phyloP scores from a whole-genome alignment of 1,140 invertebrate genomes.

The Drosophila elegans region DNA sequence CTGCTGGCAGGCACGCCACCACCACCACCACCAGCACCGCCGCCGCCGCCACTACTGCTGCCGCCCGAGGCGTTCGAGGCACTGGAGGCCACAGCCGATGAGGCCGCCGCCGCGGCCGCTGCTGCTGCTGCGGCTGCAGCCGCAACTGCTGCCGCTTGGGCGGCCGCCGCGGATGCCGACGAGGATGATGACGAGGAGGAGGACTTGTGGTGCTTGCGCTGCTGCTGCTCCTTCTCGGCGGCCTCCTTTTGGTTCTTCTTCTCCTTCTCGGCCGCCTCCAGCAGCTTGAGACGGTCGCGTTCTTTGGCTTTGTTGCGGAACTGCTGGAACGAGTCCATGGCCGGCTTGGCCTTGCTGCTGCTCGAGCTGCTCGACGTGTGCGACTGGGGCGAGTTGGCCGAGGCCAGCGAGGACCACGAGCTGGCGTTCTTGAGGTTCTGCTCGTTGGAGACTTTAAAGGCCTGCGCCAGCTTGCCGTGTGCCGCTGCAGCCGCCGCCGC shows the following conservation, averaged over 20 bases:
- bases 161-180: slow-evolving; percentile 29
- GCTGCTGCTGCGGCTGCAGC: slow-evolving; percentile 71
- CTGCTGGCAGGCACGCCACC: neutral
- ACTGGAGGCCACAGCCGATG: slow-evolving; percentile 16
- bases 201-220: slow-evolving; percentile 87
- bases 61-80: slow-evolving; percentile 6
- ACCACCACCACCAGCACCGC: neutral
- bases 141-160: slow-evolving; percentile 10
- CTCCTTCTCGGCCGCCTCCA: slow-evolving; percentile 93
- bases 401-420: slow-evolving; percentile 96
- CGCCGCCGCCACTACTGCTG: slow-evolving; percentile 3
- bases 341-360: slow-evolving; percentile 87
- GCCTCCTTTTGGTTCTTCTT: slow-evolving; percentile 92
- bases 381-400: slow-evolving; percentile 91
- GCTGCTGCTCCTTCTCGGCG: slow-evolving; percentile 86
- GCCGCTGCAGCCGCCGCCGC: slow-evolving; percentile 34
- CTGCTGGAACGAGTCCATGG: slow-evolving; percentile 90
- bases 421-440: slow-evolving; percentile 94
- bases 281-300: slow-evolving; percentile 95
- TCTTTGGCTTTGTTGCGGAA: slow-evolving; percentile 98
- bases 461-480: slow-evolving; percentile 86
- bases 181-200: slow-evolving; percentile 62
- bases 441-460: slow-evolving; percentile 89
- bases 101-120: slow-evolving; percentile 72
- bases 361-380: slow-evolving; percentile 86